Conservation (phyloP, 2,888 invertebrate species). For the Eubasilissa splendida region DNA sequence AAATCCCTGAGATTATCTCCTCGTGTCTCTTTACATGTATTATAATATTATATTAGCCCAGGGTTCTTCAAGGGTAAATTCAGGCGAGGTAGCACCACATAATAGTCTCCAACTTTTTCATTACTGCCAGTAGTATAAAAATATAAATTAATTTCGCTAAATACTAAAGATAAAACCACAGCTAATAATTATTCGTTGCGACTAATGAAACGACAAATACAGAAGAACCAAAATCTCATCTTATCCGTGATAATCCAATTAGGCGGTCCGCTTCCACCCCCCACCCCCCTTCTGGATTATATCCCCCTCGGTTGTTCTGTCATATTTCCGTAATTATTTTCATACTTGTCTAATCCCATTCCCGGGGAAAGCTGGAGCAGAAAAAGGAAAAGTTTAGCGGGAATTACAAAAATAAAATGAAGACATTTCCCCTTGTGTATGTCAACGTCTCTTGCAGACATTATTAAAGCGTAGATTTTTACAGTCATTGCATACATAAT, state of each 20-base stretch:
- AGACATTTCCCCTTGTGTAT: neutral
- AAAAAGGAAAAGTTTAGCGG: slow-evolving; percentile 26
- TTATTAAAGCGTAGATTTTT: no score
- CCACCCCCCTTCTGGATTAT: slow-evolving; percentile 3
- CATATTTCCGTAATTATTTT: slow-evolving; percentile 53
- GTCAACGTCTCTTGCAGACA: neutral
- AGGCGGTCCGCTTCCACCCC: neutral
- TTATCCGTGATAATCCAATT: slow-evolving; percentile 44
- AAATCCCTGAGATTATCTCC: no score
- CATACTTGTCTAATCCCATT: slow-evolving; percentile 45
- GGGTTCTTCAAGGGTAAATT: no score
- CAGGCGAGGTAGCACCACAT: no score
- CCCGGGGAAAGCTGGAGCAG: slow-evolving; percentile 1
- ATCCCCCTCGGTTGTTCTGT: slow-evolving; percentile 14
- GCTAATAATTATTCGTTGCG: slow-evolving; percentile 59
- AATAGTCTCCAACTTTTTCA: no score
- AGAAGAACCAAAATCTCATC: slow-evolving; percentile 12
- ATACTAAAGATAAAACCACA: no score
- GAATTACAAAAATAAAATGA: neutral
- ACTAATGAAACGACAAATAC: slow-evolving; percentile 1
- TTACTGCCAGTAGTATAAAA: no score
- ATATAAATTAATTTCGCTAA: no score
- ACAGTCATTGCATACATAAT: no score
- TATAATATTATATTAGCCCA: no score
- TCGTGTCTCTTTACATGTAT: no score